These are phyloP conservation scores for Xenops minutus DNA, from an alignment of 2,797 vertebrate genomes.

Conservation along the genomic window DNA sequence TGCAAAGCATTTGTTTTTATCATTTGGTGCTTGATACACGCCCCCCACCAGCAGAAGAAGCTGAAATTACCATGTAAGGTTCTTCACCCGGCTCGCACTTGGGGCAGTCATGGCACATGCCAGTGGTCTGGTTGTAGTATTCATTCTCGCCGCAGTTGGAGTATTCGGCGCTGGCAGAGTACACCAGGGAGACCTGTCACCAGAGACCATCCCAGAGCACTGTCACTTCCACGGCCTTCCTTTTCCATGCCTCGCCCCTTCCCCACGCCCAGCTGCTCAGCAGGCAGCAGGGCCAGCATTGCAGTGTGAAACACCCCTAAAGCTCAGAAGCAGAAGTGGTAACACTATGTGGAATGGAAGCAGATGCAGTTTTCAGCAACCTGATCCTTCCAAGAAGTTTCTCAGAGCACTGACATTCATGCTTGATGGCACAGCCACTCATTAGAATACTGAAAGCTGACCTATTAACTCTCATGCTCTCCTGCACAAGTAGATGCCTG, in stretches of 20 bases:
- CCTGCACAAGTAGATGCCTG: neutral
- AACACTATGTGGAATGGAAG: neutral
- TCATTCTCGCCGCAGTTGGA: constrained; percentile 93
- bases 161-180: constrained; percentile 85
- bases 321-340: neutral
- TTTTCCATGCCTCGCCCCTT: accelerated
- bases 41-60: neutral
- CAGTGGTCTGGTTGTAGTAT: constrained; percentile 94
- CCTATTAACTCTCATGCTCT: neutral
- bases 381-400: neutral
- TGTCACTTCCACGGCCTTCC: neutral
- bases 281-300: neutral
- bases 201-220: neutral
- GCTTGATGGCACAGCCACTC: neutral
- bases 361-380: neutral
- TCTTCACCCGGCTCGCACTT: constrained; percentile 93
- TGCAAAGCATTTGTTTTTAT: neutral
- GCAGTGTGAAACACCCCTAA: neutral
- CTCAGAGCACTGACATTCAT: accelerated
- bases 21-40: accelerated
- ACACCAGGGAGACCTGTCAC: constrained; percentile 85
- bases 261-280: neutral
- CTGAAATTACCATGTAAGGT: constrained; percentile 88
- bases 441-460: neutral
- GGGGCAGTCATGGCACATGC: constrained; percentile 91